Base-by-base conservation (phyloP, 2,888 invertebrate genomes). In the Amblyjoppa fuscipennis region DNA sequence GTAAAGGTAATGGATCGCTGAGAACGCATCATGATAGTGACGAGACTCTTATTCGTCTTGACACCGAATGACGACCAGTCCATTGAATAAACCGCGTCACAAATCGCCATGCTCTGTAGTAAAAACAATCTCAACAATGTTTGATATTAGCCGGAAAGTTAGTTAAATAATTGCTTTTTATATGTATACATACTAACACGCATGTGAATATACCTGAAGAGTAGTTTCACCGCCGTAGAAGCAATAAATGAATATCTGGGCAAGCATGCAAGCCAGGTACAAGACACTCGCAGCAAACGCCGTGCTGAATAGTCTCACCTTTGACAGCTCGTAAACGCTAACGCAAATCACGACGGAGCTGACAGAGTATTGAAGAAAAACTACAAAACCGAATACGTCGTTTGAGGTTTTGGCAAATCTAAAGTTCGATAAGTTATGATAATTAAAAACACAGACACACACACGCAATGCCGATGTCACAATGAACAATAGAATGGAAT, bases 271-370 rank as follows among this genome's bases (percentile, higher is more conserved):
- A 11, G 78, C 86, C 16, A 88, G 82, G 31, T 89, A 90, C 61
- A 89, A 51, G 31, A 73, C 41, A 59, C 87, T 73, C 5, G 86
- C 84, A 7, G 73, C 53, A 51, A 89, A 90, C 51, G 78, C 85
- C 5, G 85, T 41, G 49, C 84, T 89, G 34, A 89, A 76, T 31
- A 84, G 20, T 16, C 31, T 64, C 41, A 89, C 87, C 74, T 88
- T 87, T 2, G 90, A 88, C 70, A 89, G 74, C 59, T 87, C 83
- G 51, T 87, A 90, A 38, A 89, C 88, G 73, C 88, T 90, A 66
- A 88, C 88, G 78, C 90, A 90, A n/a, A 90, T 75, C 2, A 87
- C 88, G 28, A 90, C 61, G 6, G 89, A 84, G 61, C 90, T 90
- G 56, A 87, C 81, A 6, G 81, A 73, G 45, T 88, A 90, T 49